Evolutionary conservation across 2,113 vertebrate genomes (phyloP), one percentile per base, ranked within the genome.

Genomic region (Dromaius novaehollandiae): DNA sequence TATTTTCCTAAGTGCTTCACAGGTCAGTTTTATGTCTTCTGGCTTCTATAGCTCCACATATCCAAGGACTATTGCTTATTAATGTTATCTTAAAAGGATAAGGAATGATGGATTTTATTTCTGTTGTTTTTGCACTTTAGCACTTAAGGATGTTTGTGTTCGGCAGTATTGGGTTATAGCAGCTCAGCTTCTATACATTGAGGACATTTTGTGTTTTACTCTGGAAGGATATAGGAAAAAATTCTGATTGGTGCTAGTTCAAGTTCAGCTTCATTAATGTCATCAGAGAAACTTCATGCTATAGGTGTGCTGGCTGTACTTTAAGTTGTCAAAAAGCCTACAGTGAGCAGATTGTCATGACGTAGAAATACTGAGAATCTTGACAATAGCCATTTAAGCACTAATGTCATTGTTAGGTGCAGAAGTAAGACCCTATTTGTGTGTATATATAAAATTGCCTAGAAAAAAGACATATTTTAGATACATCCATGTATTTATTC

Each of bases 401-500:
- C 61, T 80, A 5, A 5, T 20, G 14, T 20, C 9, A 8, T 14
- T n/a, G 53, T 51, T 38, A 58, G 63, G n/a, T 19, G 61, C 32
- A 32, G 61, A 63, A 79, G 38, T 34, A 48, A 32, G 25, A 42
- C 25, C 42, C 19, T 20, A 48, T 48, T 48, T 48, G 46, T 48
- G 19, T 34, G 19, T 58, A 1, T 40, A 4, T 19, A 3, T 46
- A 7, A 28, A 30, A 28, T 69, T 25, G 24, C 61, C 25, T 80
- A 78, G 32, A 26, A n/a, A n/a, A 48, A 46, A 77, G 40, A 14
- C 75, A 20, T 42, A 24, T 34, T 58, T 83, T 42, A 7, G 34
- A 3, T 28, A 28, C 32, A 36, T 28, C 42, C 56, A 0, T 10
- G 17, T 22, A 4, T 46, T 46, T 7, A 9, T 7, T 58, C 1